Evolutionary conservation across 2,113 vertebrate species (phyloP).

Genomic region (Sapajus apella): DNA sequence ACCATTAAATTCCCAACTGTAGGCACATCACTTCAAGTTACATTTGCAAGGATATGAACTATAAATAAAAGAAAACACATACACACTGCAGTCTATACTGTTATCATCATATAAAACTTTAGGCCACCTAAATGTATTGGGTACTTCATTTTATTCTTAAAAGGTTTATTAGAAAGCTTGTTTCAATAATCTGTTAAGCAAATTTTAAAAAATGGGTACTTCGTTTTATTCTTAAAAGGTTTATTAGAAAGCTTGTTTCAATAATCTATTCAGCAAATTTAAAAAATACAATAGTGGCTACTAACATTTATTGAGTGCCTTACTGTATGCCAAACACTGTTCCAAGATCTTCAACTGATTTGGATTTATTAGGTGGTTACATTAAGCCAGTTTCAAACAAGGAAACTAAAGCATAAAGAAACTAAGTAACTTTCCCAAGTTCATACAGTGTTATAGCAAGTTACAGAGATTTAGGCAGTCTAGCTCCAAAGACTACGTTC

Average conservation of each 20-base stretch:
- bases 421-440: neutral
- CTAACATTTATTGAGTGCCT: neutral
- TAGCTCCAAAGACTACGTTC: neutral
- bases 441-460: neutral
- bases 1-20: neutral
- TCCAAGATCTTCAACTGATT: neutral
- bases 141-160: neutral
- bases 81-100: neutral
- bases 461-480: neutral
- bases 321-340: neutral
- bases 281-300: neutral
- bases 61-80: neutral
- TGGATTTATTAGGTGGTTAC: neutral
- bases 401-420: neutral
- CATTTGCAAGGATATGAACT: neutral
- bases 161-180: neutral
- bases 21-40: neutral
- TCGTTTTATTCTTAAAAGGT: neutral
- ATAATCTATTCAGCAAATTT: neutral
- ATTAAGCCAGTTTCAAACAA: neutral
- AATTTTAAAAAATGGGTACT: neutral
- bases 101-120: neutral
- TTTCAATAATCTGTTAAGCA: neutral
- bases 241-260: neutral
- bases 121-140: neutral